Evolutionary conservation across 2,888 invertebrate genomes (phyloP).

Genomic region (Drosophila stalkeri): DNA sequence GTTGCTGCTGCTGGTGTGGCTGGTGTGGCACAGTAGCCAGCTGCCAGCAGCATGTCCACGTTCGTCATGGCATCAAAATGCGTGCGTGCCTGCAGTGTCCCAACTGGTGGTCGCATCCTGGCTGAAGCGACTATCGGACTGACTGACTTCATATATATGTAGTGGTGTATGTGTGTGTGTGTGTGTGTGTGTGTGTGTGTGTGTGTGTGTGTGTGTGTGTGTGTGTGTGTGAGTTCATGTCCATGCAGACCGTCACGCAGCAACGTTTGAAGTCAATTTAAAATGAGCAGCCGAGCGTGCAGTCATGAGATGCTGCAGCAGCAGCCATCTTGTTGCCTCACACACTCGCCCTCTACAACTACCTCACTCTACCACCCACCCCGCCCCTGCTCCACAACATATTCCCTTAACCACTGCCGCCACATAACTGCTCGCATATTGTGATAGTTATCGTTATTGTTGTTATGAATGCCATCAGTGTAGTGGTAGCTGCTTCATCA

Average conservation of each 20-base stretch:
- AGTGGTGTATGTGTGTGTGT: background rate
- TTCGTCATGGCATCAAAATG: constrained; percentile 75
- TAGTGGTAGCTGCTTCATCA: constrained; percentile 58
- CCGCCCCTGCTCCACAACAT: no score
- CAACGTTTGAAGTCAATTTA: constrained; percentile 81
- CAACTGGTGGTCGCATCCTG: constrained; percentile 26
- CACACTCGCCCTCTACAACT: no score
- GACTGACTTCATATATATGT: background rate
- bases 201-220: background rate
- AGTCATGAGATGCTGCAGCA: constrained; percentile 74
- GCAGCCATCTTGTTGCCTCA: background rate
- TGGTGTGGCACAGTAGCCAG: constrained; percentile 20
- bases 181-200: background rate
- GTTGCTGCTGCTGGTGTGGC: background rate
- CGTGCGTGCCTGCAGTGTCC: constrained; percentile 67
- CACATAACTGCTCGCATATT: constrained; percentile 16
- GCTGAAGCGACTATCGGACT: background rate
- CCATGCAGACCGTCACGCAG: constrained; percentile 79
- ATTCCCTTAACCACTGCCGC: background rate
- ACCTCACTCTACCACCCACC: background rate
- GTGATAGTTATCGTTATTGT: constrained; percentile 67
- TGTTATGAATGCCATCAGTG: constrained; percentile 57
- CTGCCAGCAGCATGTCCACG: constrained; percentile 59
- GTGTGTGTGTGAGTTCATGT: constrained; percentile 57
- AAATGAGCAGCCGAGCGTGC: constrained; percentile 81